phyloP scores from a whole-genome alignment of 2,888 invertebrate species.

The Acanthosoma haemorrhoidale region DNA sequence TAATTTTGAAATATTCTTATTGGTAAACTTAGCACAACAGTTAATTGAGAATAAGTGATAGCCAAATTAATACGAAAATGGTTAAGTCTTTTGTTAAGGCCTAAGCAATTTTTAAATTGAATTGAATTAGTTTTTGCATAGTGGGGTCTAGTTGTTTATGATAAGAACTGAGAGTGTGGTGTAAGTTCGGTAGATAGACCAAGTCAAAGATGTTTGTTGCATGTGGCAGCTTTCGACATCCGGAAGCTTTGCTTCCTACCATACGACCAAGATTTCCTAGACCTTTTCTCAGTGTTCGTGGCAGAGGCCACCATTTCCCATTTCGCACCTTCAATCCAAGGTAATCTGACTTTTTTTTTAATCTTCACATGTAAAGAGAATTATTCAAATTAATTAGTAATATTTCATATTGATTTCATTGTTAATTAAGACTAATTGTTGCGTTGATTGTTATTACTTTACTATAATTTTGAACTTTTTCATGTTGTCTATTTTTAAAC shows the following conservation, averaged over 20 bases:
- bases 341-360: conserved; percentile 14
- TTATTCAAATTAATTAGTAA: no score
- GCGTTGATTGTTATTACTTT: no score
- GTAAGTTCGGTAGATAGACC: conserved; percentile 13
- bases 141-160: conserved; percentile 1
- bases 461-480: no score
- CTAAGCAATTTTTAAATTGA: background rate
- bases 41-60: background rate
- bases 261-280: conserved; percentile 20
- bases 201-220: conserved; percentile 22
- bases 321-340: conserved; percentile 21
- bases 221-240: conserved; percentile 28
- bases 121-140: background rate
- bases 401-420: no score
- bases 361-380: no score
- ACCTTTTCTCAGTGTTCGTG: conserved; percentile 21
- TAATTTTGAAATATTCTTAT: no score
- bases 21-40: no score
- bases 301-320: conserved; percentile 18
- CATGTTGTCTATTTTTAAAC: no score
- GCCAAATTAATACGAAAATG: background rate
- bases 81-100: background rate
- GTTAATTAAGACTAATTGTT: no score
- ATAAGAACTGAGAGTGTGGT: background rate
- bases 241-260: conserved; percentile 24